Evolutionary conservation across 30 jellyfish, hydroid and myxozoan genomes (phyloP), one percentile per base, ranked within the genome.

Genomic region (Phacellophora camtschatica): DNA sequence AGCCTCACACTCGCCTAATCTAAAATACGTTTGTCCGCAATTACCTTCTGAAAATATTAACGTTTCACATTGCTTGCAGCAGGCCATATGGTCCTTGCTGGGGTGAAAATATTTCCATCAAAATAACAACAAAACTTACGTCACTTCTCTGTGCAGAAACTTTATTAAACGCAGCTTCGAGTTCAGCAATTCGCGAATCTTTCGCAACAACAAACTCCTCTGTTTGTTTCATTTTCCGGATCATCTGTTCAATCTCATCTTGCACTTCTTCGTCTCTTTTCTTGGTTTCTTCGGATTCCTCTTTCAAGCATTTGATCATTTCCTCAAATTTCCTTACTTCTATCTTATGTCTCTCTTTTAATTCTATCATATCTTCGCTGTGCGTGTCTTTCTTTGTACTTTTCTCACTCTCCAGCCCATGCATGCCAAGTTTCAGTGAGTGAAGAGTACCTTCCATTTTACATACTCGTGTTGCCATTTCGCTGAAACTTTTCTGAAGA

Each of bases 381-480:
- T 33, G 19, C 33, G 55, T 39, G 6, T 41, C 86, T 15, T 58
- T 58, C 18, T 73, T 4, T 19, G 32, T 53, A 55, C 68, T 24
- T 32, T 43, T 41, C 54, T 74, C 84, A 13, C 23, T 65, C 28
- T 85, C 81, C 43, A 62, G 28, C 30, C 96, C 82, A 32, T 51
- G 70, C 81, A 85, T 23, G 15, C 96, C 96, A 42, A 59, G 37
- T 27, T 64, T 69, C 53, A 83, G 65, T 8, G 94, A 51, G 19
- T 73, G 85, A 23, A 85, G 51, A 24, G 78, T 37, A 15, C 75
- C 49, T 49, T 85, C 96, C 96, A 85, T 73, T 28, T 66, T 58
- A 41, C 86, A 57, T 19, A 85, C 85, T 9, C 96, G 51, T 27
- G 57, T 59, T 64, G 77, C 85, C 96, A 85, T 85, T 34, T 74